Evolutionary conservation across 2,113 vertebrate species (phyloP), one percentile per base, ranked within the genome.

Genomic region (Craseonycteris thonglongyai): DNA sequence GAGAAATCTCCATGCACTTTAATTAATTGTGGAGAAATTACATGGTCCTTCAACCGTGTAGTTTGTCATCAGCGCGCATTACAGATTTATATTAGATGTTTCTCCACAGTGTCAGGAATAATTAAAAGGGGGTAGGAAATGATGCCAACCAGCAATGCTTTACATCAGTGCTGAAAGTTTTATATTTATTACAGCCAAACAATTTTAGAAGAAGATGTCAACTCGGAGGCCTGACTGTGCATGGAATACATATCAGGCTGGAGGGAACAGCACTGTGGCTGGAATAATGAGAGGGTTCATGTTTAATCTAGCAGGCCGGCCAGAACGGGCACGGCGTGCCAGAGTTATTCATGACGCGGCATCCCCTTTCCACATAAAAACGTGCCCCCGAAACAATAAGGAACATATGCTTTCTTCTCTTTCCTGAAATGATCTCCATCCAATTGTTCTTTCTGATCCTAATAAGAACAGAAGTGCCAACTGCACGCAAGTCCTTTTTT

Each of bases 81-180:
- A 99, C 99, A 99, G 99, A 99, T 99, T 99, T 99, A 99, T 99
- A 99, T 99, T 99, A 99, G 99, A 99, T 99, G 99, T 99, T 99
- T 99, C 99, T 99, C 99, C 99, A 99, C 99, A 99, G 99, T 99
- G 99, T 99, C 99, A 99, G 98, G 99, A 99, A 99, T 99, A 99
- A 99, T 99, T 99, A 99, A 99, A 99, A 99, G 98, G 98, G 99
- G 99, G 99, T 98, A 98, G 98, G 98, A 98, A 98, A 98, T 98
- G 98, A 99, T 99, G 99, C 99, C 99, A 99, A 98, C 98, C 98
- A 98, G 98, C 98, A 98, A 98, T 98, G 98, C 98, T 98, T 98
- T 98, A 99, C 98, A 99, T 98, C 97, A 96, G 97, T 94, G 83
- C 97, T 98, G 96, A 98, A 98, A 98, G 98, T 98, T 98, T 98